Conservation (phyloP, 2,113 vertebrate species). For the Chitala chitala region DNA sequence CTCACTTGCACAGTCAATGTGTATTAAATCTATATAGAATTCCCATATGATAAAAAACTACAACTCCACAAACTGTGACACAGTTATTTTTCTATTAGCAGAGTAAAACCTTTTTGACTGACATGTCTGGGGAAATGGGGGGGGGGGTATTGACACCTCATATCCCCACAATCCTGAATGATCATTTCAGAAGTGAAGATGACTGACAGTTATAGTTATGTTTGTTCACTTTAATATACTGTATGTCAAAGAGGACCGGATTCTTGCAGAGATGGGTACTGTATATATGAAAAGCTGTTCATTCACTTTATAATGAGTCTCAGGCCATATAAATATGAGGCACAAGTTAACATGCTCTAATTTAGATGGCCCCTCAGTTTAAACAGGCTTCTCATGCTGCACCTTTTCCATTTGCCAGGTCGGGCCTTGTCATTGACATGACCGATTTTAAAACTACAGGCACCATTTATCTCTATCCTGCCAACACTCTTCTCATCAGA, state of each 20-base stretch:
- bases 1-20: no score
- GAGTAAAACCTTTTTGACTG: neutral
- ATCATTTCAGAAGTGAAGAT: neutral
- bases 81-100: neutral
- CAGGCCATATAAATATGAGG: neutral
- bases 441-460: constrained; percentile 29
- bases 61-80: no score
- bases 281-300: no score
- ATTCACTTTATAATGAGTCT: neutral
- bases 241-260: no score
- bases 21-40: no score
- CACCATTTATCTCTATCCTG: constrained; percentile 16
- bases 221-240: neutral
- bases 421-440: constrained; percentile 16
- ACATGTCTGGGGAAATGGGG: no score
- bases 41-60: no score
- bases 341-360: neutral
- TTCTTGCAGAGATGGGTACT: no score
- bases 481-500: constrained; percentile 21
- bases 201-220: neutral
- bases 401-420: neutral
- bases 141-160: neutral
- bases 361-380: constrained; percentile 12
- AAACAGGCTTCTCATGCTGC: neutral
- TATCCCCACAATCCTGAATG: neutral